Evolutionary conservation across 2,113 vertebrate genomes (phyloP), one percentile per base, ranked within the genome.

Genomic region (Salminus brasiliensis): DNA sequence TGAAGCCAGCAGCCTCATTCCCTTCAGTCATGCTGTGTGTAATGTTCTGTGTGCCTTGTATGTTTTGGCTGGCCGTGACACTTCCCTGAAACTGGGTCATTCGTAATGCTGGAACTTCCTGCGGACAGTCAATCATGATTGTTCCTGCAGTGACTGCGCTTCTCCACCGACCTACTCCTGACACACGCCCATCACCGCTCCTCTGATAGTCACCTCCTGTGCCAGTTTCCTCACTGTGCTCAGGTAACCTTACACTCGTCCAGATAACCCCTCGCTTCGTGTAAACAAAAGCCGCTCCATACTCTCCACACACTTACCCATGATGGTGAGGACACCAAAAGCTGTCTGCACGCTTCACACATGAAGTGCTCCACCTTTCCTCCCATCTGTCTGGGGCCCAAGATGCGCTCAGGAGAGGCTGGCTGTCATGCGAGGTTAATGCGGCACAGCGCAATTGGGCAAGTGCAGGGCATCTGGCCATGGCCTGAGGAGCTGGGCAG

Each of bases 391-490:
- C 87, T 63, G 84, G 34, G 79, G 76, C 86, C 78, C 78, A n/a
- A 74, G 39, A 73, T 47, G n/a, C 29, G 59, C 60, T 53, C 74
- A 75, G 84, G 74, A 81, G 32, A 84, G 70, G 80, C 67, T 83
- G 84, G 87, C 89, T 89, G 92, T 92, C 90, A 91, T 88, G 89
- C 81, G 45, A 89, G 87, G 87, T 88, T 67, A 85, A 81, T 83
- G 85, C 78, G 32, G 81, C 80, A 86, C 86, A 84, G 88, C 88
- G 89, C 89, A 90, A 73, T 87, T 76, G 87, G 91, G 90, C 88
- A 87, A 89, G 90, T 85, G 83, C 49, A 71, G 88, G 90, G 92
- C 92, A 93, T 93, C 92, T 93, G 93, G 90, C 89, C 87, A 86
- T 89, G 82, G 91, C 91, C 91, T 69, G 84, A 69, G 90, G 91